These are phyloP conservation scores for Capitulum mitella DNA, from an alignment of 2,888 invertebrate genomes.

Conservation along the genomic window DNA sequence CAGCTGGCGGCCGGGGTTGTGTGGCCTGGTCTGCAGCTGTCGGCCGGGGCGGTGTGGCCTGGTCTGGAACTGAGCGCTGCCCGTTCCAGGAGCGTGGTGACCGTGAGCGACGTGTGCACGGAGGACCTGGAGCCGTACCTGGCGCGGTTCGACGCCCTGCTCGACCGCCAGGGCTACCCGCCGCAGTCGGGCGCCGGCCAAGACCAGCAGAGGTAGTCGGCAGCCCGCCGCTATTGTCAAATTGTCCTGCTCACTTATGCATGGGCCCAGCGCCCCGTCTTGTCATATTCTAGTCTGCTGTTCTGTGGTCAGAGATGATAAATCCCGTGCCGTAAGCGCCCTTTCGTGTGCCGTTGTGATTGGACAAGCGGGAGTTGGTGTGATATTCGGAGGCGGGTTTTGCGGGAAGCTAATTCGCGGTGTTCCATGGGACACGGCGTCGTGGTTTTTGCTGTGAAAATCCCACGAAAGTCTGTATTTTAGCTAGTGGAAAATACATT, in stretches of 20 bases:
- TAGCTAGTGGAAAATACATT: not conserved
- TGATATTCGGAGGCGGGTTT: not conserved
- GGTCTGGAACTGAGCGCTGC: too few relatives aligned
- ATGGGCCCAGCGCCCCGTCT: not conserved
- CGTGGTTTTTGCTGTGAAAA: not conserved
- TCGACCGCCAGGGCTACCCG: not conserved
- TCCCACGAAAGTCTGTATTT: not conserved
- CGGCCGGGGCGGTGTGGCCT: too few relatives aligned
- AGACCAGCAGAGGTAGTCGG: not conserved
- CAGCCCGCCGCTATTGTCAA: not conserved
- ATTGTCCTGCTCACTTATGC: not conserved
- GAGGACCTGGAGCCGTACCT: conserved; percentile 22
- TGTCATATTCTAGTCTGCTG: conserved; percentile 8
- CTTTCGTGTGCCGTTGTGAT: not conserved
- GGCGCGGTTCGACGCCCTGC: conserved; percentile 10
- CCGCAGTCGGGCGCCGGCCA: not conserved
- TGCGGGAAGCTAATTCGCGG: not conserved
- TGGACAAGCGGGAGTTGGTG: not conserved
- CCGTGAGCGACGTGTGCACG: not conserved
- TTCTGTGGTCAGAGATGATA: not conserved
- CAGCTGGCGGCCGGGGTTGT: too few relatives aligned
- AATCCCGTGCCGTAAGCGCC: not conserved
- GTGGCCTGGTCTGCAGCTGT: too few relatives aligned
- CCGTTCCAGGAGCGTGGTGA: not conserved
- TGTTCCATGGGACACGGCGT: not conserved